A percentile compares a stretch with the other conserved stretches of the same genome.
phyloP scores from a whole-genome alignment of 2,888 invertebrate genomes.

The Hipparchia sbordonii region DNA sequence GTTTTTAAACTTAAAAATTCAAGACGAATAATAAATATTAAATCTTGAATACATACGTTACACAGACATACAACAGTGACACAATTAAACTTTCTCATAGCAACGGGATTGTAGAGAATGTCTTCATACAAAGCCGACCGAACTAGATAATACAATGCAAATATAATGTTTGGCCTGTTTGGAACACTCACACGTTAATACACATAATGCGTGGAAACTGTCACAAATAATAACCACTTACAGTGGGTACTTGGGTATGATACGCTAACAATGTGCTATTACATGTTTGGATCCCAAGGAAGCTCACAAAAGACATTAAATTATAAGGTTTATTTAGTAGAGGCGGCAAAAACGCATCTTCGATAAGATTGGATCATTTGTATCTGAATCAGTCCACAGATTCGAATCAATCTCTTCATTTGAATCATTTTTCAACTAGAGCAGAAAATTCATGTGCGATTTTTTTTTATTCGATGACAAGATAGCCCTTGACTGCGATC shows the following conservation, averaged over 20 bases:
- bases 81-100: constrained; percentile 20
- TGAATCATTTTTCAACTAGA: no score
- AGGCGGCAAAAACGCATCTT: no score
- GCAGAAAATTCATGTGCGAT: no score
- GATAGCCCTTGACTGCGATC: no score
- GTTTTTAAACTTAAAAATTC: no score
- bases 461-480: no score
- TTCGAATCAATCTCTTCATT: no score
- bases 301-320: constrained; percentile 3
- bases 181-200: constrained; percentile 37
- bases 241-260: constrained; percentile 2
- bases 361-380: no score
- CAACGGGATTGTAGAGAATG: constrained; percentile 10
- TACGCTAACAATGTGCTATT: constrained; percentile 16
- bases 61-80: background rate
- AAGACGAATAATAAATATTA: no score
- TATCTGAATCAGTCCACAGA: no score
- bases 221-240: constrained; percentile 28
- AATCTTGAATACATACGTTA: no score
- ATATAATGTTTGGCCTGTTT: constrained; percentile 32
- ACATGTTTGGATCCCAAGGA: background rate
- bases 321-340: background rate
- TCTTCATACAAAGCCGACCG: background rate
- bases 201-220: constrained; percentile 33
- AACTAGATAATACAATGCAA: constrained; percentile 32